phyloP scores from a whole-genome alignment of 2,888 invertebrate genomes.

The Muschampia plurimacula region DNA sequence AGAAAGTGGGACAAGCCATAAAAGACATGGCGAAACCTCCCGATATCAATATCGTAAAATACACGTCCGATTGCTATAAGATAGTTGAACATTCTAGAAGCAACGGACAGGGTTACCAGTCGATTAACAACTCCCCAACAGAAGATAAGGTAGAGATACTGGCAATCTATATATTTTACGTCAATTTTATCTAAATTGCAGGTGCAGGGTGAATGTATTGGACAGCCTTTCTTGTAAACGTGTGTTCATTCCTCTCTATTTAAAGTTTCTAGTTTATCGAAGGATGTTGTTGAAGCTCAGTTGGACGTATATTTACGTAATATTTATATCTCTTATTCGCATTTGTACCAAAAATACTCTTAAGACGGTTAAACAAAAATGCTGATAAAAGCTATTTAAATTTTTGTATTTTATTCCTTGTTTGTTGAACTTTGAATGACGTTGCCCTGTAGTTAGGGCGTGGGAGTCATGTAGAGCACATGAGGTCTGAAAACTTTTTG shows the following conservation, averaged over 20 bases:
- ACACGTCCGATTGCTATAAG: slow-evolving; percentile 45
- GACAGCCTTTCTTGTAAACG: slow-evolving; percentile 51
- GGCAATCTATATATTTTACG: slow-evolving; percentile 53
- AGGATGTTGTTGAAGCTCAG: slow-evolving; percentile 9
- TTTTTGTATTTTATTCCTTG: not conserved
- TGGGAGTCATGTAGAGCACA: too few species aligned
- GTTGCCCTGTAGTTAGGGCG: too few species aligned
- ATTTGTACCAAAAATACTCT: not conserved
- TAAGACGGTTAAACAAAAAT: not conserved
- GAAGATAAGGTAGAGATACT: slow-evolving; percentile 50
- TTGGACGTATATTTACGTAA: slow-evolving; percentile 8
- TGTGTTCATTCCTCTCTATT: slow-evolving; percentile 40
- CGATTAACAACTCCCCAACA: slow-evolving; percentile 39
- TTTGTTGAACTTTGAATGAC: not conserved
- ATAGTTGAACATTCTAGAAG: slow-evolving; percentile 48
- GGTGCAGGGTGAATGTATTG: slow-evolving; percentile 48
- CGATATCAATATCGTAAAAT: slow-evolving; percentile 41
- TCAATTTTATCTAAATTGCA: slow-evolving; percentile 54
- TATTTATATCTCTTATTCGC: not conserved
- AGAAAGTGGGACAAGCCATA: slow-evolving; percentile 37
- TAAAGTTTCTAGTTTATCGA: slow-evolving; percentile 12
- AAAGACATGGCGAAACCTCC: slow-evolving; percentile 36
- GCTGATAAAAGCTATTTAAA: not conserved
- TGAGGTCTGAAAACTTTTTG: too few species aligned
- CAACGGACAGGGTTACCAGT: slow-evolving; percentile 46